Base-by-base conservation (phyloP, 2,888 invertebrate genomes). In the Platycheirus rosarum region DNA sequence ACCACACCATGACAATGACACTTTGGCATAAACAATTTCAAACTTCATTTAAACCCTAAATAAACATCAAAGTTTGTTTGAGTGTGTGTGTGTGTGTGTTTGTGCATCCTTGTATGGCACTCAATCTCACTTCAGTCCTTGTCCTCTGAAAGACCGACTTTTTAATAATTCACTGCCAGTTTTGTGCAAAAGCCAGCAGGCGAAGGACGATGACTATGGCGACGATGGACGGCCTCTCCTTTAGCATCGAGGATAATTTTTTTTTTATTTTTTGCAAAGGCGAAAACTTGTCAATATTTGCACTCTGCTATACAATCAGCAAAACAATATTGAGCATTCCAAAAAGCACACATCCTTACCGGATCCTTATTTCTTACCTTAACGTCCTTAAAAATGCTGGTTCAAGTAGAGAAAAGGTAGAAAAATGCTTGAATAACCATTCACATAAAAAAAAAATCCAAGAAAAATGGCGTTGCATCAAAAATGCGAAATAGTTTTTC, bases 201-300 rank as follows among this genome's bases (percentile, higher is more conserved):
- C 60, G 70, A 78, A 78, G 78, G 78, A 73, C 63, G 1, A 23
- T 60, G 35, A 55, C 35, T 35, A 13, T 13, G 18, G 16, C 32
- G 1, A 23, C 37, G 23, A 9, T 8, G 55, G 23, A 40, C 14
- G 18, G 23, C 11, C 40, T 40, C 40, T 40, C 11, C 14, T 57
- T 40, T 26, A 32, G 29, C 44, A 42, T 29, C 16, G 29, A 60
- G n/a, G n/a, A n/a, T n/a, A 37, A 44, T 26, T 23, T 23, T 23
- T 23, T 4, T 23, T 23, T 23, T 23, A 2, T 42, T 8, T 11
- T 26, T 40, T 37, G 32, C 20, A 32, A 51, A 51, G 44, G 49
- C 11, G 57, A 63, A 70, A 63, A 23, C 35, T 51, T 65, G 79
- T 70, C 79, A 79, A 79, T 79, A 79, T 79, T 75, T 79, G 65